phyloP scores from a whole-genome alignment of 35 echinoderm and acorn worm genomes.

The Heliocidaris tuberculata region DNA sequence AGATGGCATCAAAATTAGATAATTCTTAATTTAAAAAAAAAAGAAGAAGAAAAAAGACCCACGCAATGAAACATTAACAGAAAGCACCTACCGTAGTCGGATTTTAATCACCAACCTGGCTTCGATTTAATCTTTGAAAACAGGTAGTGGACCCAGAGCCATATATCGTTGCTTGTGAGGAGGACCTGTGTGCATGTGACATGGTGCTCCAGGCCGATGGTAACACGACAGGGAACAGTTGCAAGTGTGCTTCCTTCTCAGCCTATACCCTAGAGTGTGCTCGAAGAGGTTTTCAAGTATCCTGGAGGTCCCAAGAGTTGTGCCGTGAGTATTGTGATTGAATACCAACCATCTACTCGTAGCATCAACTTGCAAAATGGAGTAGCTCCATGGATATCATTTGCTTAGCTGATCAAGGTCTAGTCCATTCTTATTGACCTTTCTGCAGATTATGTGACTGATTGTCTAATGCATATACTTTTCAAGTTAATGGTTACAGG shows the following conservation, averaged over 20 bases:
- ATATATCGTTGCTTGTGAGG: slow-evolving; percentile 76
- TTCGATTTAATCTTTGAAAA: not conserved
- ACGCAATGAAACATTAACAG: not conserved
- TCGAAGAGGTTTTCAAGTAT: slow-evolving; percentile 41
- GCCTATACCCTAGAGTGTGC: slow-evolving; percentile 83
- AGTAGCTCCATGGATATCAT: not conserved
- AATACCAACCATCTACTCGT: not conserved
- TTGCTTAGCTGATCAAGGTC: not conserved
- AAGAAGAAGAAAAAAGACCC: not conserved
- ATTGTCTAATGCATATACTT: not conserved
- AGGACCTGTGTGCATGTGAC: slow-evolving; percentile 69
- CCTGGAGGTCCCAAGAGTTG: slow-evolving; percentile 61
- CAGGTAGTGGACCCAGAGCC: slow-evolving; percentile 65
- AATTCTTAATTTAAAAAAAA: not conserved
- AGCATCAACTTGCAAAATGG: not conserved
- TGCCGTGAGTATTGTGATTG: slow-evolving; percentile 68
- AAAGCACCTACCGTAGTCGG: not conserved
- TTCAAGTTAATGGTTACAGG: not conserved
- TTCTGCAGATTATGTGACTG: not conserved
- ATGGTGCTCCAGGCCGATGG: not conserved
- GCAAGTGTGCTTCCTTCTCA: slow-evolving; percentile 62
- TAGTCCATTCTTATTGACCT: not conserved
- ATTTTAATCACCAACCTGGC: not conserved
- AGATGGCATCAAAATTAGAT: not conserved
- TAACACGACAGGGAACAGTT: slow-evolving; percentile 23